phyloP scores from a whole-genome alignment of 2,888 invertebrate species.

The Panzeria rudis region DNA sequence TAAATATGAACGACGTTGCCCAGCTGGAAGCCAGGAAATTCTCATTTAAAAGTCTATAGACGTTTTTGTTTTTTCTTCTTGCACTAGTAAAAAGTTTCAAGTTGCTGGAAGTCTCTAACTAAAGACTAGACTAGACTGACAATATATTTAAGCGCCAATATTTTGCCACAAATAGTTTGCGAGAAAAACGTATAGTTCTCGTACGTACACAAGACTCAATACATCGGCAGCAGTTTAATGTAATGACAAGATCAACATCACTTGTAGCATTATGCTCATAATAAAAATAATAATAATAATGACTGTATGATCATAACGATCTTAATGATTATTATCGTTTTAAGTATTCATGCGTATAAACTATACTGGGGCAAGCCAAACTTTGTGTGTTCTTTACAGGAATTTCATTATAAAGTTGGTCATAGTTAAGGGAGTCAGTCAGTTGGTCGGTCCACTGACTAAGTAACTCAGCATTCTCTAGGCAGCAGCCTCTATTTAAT shows the following conservation, averaged over 20 bases:
- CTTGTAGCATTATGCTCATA: slow-evolving; percentile 41
- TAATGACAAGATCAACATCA: slow-evolving; percentile 69
- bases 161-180: slow-evolving; percentile 57
- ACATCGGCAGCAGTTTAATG: slow-evolving; percentile 64
- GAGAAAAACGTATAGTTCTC: slow-evolving; percentile 12
- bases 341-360: slow-evolving; percentile 36
- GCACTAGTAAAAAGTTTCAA: slow-evolving; percentile 42
- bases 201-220: slow-evolving; percentile 41
- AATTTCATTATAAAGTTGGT: slow-evolving; percentile 55
- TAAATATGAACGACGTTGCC: slow-evolving; percentile 82
- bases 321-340: slow-evolving; percentile 13
- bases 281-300: slow-evolving; percentile 21
- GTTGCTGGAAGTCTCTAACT: slow-evolving; percentile 55
- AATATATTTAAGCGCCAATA: slow-evolving; percentile 69
- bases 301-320: slow-evolving; percentile 39
- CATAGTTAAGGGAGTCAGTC: slow-evolving; percentile 52
- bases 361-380: not conserved
- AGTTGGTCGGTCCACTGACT: slow-evolving; percentile 1
- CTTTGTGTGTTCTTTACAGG: slow-evolving; percentile 45
- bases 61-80: slow-evolving; percentile 13
- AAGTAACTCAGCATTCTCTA: slow-evolving; percentile 49
- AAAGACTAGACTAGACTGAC: slow-evolving; percentile 59
- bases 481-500: slow-evolving; percentile 14
- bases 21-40: slow-evolving; percentile 84
- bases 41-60: slow-evolving; percentile 80